Evolutionary conservation across 2,888 invertebrate species (phyloP).

Genomic region (Timema podura): DNA sequence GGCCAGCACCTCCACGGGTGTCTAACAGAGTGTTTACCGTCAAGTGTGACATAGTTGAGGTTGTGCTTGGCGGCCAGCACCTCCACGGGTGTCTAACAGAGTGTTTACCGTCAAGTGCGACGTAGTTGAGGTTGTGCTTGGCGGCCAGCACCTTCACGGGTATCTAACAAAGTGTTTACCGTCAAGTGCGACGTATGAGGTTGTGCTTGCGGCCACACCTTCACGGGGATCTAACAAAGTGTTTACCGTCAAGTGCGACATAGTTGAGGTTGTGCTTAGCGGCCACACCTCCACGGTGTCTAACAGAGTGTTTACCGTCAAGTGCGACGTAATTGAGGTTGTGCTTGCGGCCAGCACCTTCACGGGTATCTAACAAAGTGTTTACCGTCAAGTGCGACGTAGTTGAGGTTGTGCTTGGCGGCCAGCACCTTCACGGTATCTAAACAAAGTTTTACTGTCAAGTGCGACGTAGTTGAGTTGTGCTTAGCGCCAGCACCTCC

Average conservation of each 20-base stretch:
- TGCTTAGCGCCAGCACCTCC: not conserved
- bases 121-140: constrained; percentile 87
- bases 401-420: constrained; percentile 84
- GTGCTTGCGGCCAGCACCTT: constrained; percentile 88
- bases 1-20: constrained; percentile 88
- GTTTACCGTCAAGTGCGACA: constrained; percentile 83
- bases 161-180: too few species aligned
- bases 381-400: constrained; percentile 87
- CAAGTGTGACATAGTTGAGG: constrained; percentile 91
- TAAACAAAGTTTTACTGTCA: not conserved
- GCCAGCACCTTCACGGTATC: constrained; percentile 91
- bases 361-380: too few species aligned
- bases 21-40: constrained; percentile 68
- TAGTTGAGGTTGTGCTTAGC: constrained; percentile 88
- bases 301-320: constrained; percentile 70
- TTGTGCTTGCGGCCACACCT: constrained; percentile 83
- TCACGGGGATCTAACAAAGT: too few species aligned
- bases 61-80: constrained; percentile 84
- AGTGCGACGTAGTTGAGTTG: not conserved
- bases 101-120: constrained; percentile 78
- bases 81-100: too few species aligned
- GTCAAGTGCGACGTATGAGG: constrained; percentile 91
- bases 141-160: constrained; percentile 89
- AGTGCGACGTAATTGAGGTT: constrained; percentile 93
- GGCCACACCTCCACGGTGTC: too few species aligned